These are phyloP conservation scores for Thomomys bottae DNA, from an alignment of 2,113 vertebrate species.

Conservation along the genomic window DNA sequence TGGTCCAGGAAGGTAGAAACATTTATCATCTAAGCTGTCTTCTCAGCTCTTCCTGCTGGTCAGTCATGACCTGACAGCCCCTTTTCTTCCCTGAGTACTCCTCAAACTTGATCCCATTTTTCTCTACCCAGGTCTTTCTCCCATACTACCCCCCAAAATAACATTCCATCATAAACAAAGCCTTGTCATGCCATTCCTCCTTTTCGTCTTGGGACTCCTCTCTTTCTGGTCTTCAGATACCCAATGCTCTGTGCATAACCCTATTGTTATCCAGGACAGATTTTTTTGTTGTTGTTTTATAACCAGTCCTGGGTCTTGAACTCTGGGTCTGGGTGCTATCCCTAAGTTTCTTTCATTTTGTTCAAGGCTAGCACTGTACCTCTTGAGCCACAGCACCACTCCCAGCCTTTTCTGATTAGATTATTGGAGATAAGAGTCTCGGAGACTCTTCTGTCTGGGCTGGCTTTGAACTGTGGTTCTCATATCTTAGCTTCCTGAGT, in stretches of 20 bases:
- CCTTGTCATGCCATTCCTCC: neutral
- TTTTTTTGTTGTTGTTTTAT: no score
- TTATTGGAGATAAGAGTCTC: no score
- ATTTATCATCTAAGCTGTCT: conserved; percentile 19
- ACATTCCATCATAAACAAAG: neutral
- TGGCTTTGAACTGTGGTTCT: no score
- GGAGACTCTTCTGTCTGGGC: no score
- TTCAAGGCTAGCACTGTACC: no score
- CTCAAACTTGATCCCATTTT: neutral
- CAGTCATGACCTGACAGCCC: neutral
- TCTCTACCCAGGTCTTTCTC: neutral
- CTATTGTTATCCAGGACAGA: neutral
- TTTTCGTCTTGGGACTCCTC: neutral
- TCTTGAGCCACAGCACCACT: no score
- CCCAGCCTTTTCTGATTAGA: no score
- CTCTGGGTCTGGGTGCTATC: no score
- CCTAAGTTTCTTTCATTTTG: no score
- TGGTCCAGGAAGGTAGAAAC: conserved; percentile 44
- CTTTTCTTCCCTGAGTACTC: neutral
- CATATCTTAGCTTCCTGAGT: no score
- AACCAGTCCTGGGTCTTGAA: no score
- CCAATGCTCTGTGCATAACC: neutral
- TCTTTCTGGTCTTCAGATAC: neutral
- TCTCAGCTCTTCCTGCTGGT: conserved; percentile 50
- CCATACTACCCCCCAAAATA: neutral